A percentile compares a stretch with the other conserved stretches of the same genome.
These are phyloP conservation scores for Orius insidiosus DNA, from an alignment of 1,140 invertebrate species.

Conservation along the genomic window DNA sequence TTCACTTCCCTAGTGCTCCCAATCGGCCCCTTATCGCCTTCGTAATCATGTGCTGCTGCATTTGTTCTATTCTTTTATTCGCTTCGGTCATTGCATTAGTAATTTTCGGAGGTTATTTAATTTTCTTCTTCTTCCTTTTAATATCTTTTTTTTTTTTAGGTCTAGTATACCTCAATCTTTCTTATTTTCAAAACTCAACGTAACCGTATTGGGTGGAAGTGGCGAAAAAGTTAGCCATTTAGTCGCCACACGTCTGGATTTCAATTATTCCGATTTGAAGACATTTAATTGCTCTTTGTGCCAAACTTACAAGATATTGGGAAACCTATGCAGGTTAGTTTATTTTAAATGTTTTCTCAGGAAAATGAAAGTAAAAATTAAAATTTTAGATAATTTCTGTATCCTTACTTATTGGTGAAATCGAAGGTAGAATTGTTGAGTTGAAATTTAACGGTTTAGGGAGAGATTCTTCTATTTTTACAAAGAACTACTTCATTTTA, in stretches of 20 bases:
- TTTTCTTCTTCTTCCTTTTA: not conserved
- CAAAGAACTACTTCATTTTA: conserved; percentile 26
- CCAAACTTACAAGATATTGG: conserved; percentile 1
- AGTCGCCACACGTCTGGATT: not conserved
- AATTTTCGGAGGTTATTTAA: not conserved
- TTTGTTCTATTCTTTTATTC: too few species aligned
- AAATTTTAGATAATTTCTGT: conserved; percentile 32
- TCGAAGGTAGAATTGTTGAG: conserved; percentile 27
- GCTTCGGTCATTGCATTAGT: too few species aligned
- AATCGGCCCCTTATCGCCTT: too few species aligned
- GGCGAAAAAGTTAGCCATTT: not conserved
- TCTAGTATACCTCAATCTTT: not conserved
- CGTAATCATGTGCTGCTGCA: too few species aligned
- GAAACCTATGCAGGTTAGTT: conserved; percentile 3
- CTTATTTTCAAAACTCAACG: not conserved
- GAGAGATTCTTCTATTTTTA: conserved; percentile 22
- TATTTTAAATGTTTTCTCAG: too few species aligned
- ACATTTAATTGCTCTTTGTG: not conserved
- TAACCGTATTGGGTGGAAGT: not conserved
- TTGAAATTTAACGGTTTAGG: conserved; percentile 30
- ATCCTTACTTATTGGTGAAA: conserved; percentile 32
- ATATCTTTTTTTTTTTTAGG: not conserved
- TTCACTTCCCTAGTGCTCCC: too few species aligned
- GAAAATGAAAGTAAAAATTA: not conserved
- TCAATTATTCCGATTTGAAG: not conserved